Evolutionary conservation across 2,888 invertebrate genomes (phyloP).

Genomic region (Pandemis cinnamomeana): DNA sequence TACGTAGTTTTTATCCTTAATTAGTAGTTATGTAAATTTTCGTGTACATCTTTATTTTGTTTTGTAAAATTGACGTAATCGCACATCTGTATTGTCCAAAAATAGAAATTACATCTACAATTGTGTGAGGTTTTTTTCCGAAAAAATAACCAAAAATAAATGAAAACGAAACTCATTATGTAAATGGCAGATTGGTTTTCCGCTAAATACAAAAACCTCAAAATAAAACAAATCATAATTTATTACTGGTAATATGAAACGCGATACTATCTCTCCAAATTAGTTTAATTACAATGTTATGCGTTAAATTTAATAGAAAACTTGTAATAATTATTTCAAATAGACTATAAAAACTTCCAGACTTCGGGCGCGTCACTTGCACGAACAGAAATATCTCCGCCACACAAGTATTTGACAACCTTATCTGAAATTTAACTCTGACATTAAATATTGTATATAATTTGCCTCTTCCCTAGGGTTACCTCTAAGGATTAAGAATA

Average conservation of each 20-base stretch:
- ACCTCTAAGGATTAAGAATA: background rate
- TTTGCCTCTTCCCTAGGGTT: constrained; percentile 21
- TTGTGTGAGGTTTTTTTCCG: too few species aligned
- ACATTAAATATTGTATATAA: constrained; percentile 32
- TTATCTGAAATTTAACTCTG: constrained; percentile 26
- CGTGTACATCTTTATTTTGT: too few species aligned
- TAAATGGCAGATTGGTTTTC: too few species aligned
- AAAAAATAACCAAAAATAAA: too few species aligned
- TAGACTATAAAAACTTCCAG: background rate
- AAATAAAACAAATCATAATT: too few species aligned
- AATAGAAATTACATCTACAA: too few species aligned
- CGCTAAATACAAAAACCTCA: too few species aligned
- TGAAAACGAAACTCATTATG: too few species aligned
- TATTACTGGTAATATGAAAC: background rate
- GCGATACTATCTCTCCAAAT: background rate
- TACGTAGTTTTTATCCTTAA: too few species aligned
- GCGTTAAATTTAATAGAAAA: background rate
- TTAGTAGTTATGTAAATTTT: too few species aligned
- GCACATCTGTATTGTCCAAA: too few species aligned
- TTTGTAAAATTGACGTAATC: too few species aligned
- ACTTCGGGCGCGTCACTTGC: background rate
- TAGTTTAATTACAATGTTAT: background rate
- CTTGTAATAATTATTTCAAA: background rate
- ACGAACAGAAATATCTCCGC: constrained; percentile 19
- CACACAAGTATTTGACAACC: constrained; percentile 12